Evolutionary conservation across 1,140 invertebrate genomes (phyloP).

Genomic region (Drosophila lacteicornis): DNA sequence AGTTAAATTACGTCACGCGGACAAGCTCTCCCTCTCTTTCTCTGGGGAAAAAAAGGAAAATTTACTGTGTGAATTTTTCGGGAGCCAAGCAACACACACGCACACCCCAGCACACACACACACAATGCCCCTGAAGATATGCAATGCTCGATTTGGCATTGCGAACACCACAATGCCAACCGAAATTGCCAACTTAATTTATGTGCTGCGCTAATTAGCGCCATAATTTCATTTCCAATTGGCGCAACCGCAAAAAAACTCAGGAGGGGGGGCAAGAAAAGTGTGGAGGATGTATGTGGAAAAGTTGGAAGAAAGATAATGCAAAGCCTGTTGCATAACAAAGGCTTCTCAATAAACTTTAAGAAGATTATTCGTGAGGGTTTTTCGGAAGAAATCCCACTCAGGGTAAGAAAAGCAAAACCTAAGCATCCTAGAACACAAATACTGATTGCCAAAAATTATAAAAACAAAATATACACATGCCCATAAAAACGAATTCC

Average conservation of each 20-base stretch:
- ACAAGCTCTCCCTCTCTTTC: constrained; percentile 6
- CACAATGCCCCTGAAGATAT: constrained; percentile 44
- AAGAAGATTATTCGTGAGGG: no score
- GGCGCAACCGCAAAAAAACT: constrained; percentile 40
- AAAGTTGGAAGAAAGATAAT: constrained; percentile 16
- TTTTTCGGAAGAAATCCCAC: not conserved
- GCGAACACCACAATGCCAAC: constrained; percentile 65
- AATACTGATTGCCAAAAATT: not conserved
- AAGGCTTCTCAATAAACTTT: not conserved
- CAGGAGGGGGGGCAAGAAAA: not conserved
- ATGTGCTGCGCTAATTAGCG: constrained; percentile 73
- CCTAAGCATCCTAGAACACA: not conserved
- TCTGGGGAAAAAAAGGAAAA: constrained; percentile 29
- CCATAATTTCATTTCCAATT: constrained; percentile 79
- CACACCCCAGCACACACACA: constrained; percentile 19
- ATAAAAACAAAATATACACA: not conserved
- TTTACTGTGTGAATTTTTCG: constrained; percentile 70
- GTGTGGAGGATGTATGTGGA: not conserved
- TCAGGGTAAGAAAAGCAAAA: not conserved
- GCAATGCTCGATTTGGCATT: constrained; percentile 58
- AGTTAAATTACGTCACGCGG: constrained; percentile 69
- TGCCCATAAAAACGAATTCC: not conserved
- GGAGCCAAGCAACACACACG: constrained; percentile 25
- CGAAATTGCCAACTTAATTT: constrained; percentile 79
- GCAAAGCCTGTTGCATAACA: constrained; percentile 27